Conservation (phyloP, 2,113 vertebrate species). For the Malurus melanocephalus region DNA sequence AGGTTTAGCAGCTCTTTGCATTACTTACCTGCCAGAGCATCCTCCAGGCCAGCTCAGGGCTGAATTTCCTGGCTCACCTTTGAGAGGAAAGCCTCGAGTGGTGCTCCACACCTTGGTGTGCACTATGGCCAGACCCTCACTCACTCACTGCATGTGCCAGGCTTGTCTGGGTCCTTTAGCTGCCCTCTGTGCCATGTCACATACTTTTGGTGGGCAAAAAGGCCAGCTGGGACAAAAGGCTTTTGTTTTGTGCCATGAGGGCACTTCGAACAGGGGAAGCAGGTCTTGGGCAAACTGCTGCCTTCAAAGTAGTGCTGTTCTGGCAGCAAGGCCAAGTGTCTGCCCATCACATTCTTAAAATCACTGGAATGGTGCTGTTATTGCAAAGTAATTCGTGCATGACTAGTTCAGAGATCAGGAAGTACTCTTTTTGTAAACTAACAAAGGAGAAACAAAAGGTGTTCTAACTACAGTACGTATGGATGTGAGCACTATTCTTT, state of each 20-base stretch:
- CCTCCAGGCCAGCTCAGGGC: constrained; percentile 21
- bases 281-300: not conserved
- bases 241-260: not conserved
- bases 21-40: constrained; percentile 18
- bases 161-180: not conserved
- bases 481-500: not conserved
- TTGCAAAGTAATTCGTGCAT: not conserved
- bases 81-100: not conserved
- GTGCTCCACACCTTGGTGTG: not conserved
- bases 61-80: not conserved
- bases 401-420: not conserved
- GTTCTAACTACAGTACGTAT: not conserved
- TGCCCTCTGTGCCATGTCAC: not conserved
- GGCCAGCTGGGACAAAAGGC: not conserved
- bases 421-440: not conserved
- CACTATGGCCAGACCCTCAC: not conserved
- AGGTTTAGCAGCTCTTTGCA: not conserved
- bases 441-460: not conserved
- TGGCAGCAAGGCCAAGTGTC: not conserved
- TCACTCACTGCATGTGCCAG: not conserved
- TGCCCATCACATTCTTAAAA: not conserved
- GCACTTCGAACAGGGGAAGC: not conserved
- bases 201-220: not conserved
- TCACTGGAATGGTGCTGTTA: not conserved
- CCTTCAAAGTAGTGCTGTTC: not conserved